Percentiles rank a stretch among this genome's conserved stretches.
These are phyloP conservation scores for Zygothrica quintamaculata DNA, from an alignment of 2,888 invertebrate genomes.

Conservation along the genomic window DNA sequence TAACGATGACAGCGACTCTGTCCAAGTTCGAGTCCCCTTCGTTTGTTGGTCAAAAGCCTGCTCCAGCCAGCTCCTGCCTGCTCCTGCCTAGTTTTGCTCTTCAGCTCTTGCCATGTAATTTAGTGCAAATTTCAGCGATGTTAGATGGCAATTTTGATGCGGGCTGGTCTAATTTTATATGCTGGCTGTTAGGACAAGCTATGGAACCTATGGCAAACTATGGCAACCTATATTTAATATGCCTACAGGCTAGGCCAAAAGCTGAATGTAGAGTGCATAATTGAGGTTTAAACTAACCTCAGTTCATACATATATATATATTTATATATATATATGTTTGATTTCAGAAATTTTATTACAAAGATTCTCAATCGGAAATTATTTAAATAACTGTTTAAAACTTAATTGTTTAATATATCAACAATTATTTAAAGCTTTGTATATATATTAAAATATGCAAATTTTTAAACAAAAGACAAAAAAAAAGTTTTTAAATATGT, in stretches of 20 bases:
- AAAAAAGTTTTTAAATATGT: too few species aligned
- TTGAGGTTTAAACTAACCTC: neutral
- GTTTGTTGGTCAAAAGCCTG: constrained; percentile 11
- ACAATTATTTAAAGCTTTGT: too few species aligned
- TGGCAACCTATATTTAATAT: neutral
- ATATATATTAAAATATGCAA: too few species aligned
- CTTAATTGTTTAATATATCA: too few species aligned
- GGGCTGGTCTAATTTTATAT: constrained; percentile 2
- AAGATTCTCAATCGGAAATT: too few species aligned
- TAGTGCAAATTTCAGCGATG: constrained; percentile 39
- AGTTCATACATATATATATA: too few species aligned
- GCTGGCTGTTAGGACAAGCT: neutral
- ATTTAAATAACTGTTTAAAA: too few species aligned
- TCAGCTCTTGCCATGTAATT: constrained; percentile 39
- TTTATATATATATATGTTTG: too few species aligned
- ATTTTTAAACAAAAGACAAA: too few species aligned
- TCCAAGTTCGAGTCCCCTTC: neutral
- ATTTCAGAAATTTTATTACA: too few species aligned
- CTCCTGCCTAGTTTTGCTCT: neutral
- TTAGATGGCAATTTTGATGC: constrained; percentile 34
- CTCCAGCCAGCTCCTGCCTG: neutral
- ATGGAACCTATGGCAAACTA: neutral
- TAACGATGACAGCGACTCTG: constrained; percentile 48
- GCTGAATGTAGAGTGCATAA: neutral
- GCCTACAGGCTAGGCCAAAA: neutral